These are phyloP conservation scores for Melospiza melodia DNA, from an alignment of 2,113 vertebrate genomes.

Conservation along the genomic window DNA sequence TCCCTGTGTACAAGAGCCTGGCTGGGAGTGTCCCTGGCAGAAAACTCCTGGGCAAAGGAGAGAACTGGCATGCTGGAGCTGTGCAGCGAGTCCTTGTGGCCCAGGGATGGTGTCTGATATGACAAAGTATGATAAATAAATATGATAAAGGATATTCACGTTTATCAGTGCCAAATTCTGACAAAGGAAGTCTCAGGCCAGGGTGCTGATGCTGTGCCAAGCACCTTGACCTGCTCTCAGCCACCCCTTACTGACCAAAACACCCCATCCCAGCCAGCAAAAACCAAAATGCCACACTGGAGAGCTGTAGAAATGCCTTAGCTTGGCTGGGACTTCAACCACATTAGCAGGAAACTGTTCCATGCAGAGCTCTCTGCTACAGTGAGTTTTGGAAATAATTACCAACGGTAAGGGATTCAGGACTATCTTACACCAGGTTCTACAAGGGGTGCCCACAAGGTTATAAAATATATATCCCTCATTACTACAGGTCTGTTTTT, in stretches of 20 bases:
- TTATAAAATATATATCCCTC: background rate
- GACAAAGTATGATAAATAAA: background rate
- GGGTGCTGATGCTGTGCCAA: background rate
- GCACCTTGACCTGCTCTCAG: background rate
- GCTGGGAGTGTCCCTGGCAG: background rate
- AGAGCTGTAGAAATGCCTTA: background rate
- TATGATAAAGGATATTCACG: background rate
- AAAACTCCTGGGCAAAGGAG: background rate
- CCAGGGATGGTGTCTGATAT: background rate
- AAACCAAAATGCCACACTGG: background rate
- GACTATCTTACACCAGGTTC: background rate
- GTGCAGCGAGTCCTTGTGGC: background rate
- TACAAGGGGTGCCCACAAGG: background rate
- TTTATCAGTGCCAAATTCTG: background rate
- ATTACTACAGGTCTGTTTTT: background rate
- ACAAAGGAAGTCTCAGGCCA: background rate
- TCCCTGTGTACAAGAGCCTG: background rate
- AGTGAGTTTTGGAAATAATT: background rate
- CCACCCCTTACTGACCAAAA: background rate
- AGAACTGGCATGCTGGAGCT: rapidly evolving
- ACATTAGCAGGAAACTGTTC: background rate
- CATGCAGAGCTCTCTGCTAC: background rate
- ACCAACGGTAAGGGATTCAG: background rate
- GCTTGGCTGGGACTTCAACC: background rate
- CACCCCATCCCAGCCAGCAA: background rate